Evolutionary conservation across 2,888 invertebrate genomes (phyloP), one percentile per base, ranked within the genome.

Genomic region (Habroteleia sp.): DNA sequence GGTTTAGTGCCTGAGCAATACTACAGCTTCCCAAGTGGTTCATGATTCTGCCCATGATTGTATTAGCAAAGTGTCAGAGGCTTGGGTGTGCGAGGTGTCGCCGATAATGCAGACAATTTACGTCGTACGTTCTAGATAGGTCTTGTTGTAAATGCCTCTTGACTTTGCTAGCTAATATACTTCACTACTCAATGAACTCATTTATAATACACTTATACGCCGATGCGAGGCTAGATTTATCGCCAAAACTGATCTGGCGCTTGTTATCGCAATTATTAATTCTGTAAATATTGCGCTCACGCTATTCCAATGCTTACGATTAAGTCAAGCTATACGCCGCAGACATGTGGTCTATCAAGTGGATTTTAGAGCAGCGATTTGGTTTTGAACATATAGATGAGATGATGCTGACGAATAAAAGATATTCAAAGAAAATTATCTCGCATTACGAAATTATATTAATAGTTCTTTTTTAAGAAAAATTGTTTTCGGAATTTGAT

Each of bases 31-130:
- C 56, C 62, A 50, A 69, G 69, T 58, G 69, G 74, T 74, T 69
- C 65, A 65, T 69, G 69, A 69, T 74, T 69, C 65, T 52, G 58
- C 58, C 65, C 41, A 65, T 58, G 69, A 75, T 71, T 65, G 56
- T 58, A 69, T 74, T 74, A 69, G 63, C 52, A 41, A 74, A 65
- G 69, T 69, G 69, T 74, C 63, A 74, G 48, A 52, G 69, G 37
- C 56, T 54, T 6, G 58, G 37, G 27, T 54, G 58, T 25, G n/a
- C 27, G 6, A 56, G 31, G 63, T 56, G 58, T 62, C 56, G 56
- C 35, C 54, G 66, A 68, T 68, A 68, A 74, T 66, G 74, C 62
- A 13, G 62, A 66, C 48, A 68, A 74, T 68, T 68, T 74, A 62
- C 37, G 62, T 56, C 58, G 41, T 27, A 17, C 50, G 63, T 25